Percentiles rank a stretch among this genome's conserved stretches.
Conservation (phyloP, 2,113 vertebrate genomes). For the Callaeas wilsoni region DNA sequence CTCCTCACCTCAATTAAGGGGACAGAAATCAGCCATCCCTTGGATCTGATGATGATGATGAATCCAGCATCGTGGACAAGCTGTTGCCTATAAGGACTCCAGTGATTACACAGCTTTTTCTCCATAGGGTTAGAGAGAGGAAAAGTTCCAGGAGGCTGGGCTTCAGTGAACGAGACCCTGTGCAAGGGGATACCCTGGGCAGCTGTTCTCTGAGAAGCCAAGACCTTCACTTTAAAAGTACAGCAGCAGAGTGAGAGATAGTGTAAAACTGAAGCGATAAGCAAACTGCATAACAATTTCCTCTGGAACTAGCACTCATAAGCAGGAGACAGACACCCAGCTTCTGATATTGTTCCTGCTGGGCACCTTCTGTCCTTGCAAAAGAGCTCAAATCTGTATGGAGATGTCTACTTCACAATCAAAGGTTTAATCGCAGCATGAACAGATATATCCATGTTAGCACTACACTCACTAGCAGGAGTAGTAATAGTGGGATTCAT, state of each 20-base stretch:
- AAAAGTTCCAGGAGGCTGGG: not conserved
- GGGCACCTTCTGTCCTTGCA: conserved; percentile 16
- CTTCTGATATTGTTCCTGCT: conserved; percentile 6
- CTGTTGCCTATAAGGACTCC: not conserved
- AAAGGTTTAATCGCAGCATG: not conserved
- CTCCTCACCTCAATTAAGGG: not conserved
- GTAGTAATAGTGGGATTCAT: not conserved
- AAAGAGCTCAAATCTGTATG: conserved; percentile 1
- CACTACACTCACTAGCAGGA: not conserved
- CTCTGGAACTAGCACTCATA: not conserved
- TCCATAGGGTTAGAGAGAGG: not conserved
- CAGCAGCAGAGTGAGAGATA: not conserved
- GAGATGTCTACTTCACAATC: not conserved
- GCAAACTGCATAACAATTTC: not conserved
- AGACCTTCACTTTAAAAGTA: not conserved
- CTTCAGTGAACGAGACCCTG: not conserved
- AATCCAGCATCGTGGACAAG: not conserved
- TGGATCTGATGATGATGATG: not conserved
- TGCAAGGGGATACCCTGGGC: not conserved
- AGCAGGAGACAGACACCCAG: conserved; percentile 23
- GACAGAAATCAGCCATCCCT: not conserved
- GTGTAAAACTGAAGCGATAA: not conserved
- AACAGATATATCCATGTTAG: not conserved
- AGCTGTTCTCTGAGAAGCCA: not conserved
- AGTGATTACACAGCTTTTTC: not conserved